phyloP scores from a whole-genome alignment of 92 coral and sea anemone genomes.

The Zoanthus gigantus region DNA sequence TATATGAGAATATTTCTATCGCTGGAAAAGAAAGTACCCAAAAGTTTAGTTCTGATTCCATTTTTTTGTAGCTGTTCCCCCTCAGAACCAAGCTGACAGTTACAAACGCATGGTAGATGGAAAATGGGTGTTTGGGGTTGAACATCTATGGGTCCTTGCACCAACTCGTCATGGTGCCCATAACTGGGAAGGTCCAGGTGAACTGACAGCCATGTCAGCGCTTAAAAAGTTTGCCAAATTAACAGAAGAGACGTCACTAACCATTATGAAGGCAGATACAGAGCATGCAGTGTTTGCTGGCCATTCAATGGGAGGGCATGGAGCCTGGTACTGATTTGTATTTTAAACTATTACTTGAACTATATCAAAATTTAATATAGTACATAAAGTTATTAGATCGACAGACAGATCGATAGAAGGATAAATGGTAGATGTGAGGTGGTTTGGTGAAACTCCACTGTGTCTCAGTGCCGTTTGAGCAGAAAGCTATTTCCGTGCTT shows the following conservation, averaged over 20 bases:
- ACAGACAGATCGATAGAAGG: too few relatives aligned
- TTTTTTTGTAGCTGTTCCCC: slow-evolving; percentile 76
- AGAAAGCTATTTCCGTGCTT: too few relatives aligned
- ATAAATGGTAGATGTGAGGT: too few relatives aligned
- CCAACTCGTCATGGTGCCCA: slow-evolving; percentile 99
- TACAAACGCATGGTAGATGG: slow-evolving; percentile 95
- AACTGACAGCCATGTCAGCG: slow-evolving; percentile 94
- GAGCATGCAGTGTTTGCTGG: slow-evolving; percentile 90
- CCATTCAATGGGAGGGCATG: slow-evolving; percentile 99
- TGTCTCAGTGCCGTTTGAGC: too few relatives aligned
- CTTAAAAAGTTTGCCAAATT: slow-evolving; percentile 72
- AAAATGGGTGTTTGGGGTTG: slow-evolving; percentile 94
- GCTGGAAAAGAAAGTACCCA: background rate
- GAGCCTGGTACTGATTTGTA: slow-evolving; percentile 83
- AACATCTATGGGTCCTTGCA: slow-evolving; percentile 92
- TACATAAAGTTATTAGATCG: too few relatives aligned
- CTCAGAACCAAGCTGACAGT: slow-evolving; percentile 98
- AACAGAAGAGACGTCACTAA: slow-evolving; percentile 73
- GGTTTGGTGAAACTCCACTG: too few relatives aligned
- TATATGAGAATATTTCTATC: background rate
- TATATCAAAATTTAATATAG: too few relatives aligned
- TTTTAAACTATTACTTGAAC: background rate
- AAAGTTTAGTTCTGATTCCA: background rate
- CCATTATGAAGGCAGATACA: slow-evolving; percentile 76
- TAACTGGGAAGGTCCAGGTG: slow-evolving; percentile 99